Evolutionary conservation across 1,140 invertebrate genomes (phyloP).

Genomic region (Sitophilus oryzae): DNA sequence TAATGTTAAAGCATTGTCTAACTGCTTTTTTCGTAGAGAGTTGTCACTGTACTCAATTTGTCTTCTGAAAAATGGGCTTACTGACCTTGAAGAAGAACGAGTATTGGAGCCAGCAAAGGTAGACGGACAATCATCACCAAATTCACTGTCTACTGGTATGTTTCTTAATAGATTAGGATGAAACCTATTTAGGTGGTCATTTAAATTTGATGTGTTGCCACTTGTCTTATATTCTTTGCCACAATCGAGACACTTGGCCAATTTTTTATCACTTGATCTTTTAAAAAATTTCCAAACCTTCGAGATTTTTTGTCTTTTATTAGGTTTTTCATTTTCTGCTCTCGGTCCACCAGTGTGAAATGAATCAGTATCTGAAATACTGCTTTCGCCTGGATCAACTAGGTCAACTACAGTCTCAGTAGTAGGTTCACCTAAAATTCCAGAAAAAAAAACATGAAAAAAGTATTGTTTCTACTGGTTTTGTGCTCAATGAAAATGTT

Average conservation of each 20-base stretch:
- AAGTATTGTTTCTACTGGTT: too few relatives aligned
- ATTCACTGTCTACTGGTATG: too few relatives aligned
- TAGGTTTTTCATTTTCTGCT: too few relatives aligned
- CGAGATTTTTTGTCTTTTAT: too few relatives aligned
- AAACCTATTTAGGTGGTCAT: slow-evolving; percentile 5
- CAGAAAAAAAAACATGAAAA: too few relatives aligned
- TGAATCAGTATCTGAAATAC: too few relatives aligned
- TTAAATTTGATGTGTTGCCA: slow-evolving; percentile 5
- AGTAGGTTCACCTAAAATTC: too few relatives aligned
- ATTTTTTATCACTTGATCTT: slow-evolving; percentile 8
- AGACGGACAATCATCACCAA: background rate
- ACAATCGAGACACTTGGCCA: slow-evolving; percentile 6
- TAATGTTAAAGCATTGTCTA: slow-evolving; percentile 1
- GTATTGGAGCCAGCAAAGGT: background rate
- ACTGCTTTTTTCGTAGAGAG: slow-evolving; percentile 8
- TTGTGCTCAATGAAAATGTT: too few relatives aligned
- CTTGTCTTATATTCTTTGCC: slow-evolving; percentile 9
- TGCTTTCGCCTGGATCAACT: too few relatives aligned
- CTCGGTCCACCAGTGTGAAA: too few relatives aligned
- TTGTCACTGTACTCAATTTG: background rate
- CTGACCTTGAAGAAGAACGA: background rate
- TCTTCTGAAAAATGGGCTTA: slow-evolving; percentile 8
- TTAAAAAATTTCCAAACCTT: slow-evolving; percentile 10
- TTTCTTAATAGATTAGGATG: background rate
- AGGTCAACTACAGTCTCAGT: too few relatives aligned